Base-by-base conservation (phyloP, 2,888 invertebrate species). In the Atethmia centrago region DNA sequence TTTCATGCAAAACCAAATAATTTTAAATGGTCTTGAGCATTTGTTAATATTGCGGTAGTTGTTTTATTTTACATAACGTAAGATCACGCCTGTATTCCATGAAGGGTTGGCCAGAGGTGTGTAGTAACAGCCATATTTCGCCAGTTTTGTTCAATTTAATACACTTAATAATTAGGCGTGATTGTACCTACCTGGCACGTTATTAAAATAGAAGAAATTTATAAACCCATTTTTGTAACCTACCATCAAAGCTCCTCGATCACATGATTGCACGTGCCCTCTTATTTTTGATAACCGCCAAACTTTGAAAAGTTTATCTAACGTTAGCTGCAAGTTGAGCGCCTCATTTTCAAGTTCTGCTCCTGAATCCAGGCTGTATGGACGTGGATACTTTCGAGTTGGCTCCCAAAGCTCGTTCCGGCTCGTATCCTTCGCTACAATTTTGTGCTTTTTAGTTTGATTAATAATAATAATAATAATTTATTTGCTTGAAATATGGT, bases 321-420 rank as follows among this genome's bases (percentile, higher is more conserved):
- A 72, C 40, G 66, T 79, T 8, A 45, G 61, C 47, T 45, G 21
- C 49, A 66, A 71, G 49, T 64, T 47, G 28, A 61, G n/a, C 72
- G 72, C 49, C 47, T 79, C n/a, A 74, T 74, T 65, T 79, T 53
- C 51, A 58, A 62, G 69, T 70, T 66, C 31, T 62, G 28, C 31
- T 62, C 25, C 21, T 74, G 73, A 45, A 68, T 56, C 42, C 2
- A 28, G 36, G 31, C 53, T 67, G 25, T 67, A 53, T 63, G 28
- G 21, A 49, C 31, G 47, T 45, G n/a, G 51, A 45, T 67, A 56
- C 63, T 71, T 76, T 51, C n/a, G 55, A 70, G 49, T 59, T 61
- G 49, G 51, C 31, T 25, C 31, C 40, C 51, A 40, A 31, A 47
- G 65, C 31, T 61, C 16, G 12, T 80, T 68, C 14, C 36, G 25